phyloP scores from a whole-genome alignment of 2,888 invertebrate genomes.

The Mylabris sibirica region DNA sequence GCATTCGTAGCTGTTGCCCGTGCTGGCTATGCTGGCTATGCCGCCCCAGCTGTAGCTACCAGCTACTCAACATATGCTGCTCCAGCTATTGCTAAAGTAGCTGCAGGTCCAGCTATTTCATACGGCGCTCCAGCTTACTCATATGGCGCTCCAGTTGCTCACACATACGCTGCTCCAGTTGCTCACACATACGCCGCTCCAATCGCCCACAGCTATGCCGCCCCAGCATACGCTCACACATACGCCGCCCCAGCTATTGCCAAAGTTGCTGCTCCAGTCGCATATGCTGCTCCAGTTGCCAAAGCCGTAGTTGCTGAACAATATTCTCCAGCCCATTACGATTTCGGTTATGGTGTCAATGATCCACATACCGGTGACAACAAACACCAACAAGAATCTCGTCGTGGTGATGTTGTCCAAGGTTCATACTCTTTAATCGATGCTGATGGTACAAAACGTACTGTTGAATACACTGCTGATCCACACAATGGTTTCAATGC shows the following conservation, averaged over 20 bases:
- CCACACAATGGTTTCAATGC: conserved; percentile 65
- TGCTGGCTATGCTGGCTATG: conserved; percentile 45
- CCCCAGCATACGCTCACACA: conserved; percentile 53
- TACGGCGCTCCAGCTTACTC: conserved; percentile 35
- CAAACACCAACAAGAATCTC: conserved; percentile 56
- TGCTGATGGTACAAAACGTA: conserved; percentile 63
- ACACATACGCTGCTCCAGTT: conserved; percentile 25
- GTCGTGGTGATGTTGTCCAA: conserved; percentile 62
- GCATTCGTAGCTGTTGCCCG: conserved; percentile 42
- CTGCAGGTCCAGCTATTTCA: conserved; percentile 16
- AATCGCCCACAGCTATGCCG: conserved; percentile 30
- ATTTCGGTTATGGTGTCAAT: conserved; percentile 56
- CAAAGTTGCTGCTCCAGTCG: conserved; percentile 31
- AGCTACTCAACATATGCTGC: conserved; percentile 26
- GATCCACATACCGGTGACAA: conserved; percentile 49
- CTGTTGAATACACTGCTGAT: conserved; percentile 64
- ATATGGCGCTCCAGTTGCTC: conserved; percentile 23
- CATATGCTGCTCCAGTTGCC: conserved; percentile 35
- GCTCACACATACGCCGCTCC: conserved; percentile 36
- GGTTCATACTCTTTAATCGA: conserved; percentile 64
- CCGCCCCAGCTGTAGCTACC: conserved; percentile 29
- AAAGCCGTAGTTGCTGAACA: conserved; percentile 59
- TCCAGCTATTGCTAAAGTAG: conserved; percentile 10
- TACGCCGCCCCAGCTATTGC: conserved; percentile 18
- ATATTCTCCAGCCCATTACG: conserved; percentile 60